Evolutionary conservation across 2,797 vertebrate species (phyloP).

Genomic region (Pseudochirops cupreus): DNA sequence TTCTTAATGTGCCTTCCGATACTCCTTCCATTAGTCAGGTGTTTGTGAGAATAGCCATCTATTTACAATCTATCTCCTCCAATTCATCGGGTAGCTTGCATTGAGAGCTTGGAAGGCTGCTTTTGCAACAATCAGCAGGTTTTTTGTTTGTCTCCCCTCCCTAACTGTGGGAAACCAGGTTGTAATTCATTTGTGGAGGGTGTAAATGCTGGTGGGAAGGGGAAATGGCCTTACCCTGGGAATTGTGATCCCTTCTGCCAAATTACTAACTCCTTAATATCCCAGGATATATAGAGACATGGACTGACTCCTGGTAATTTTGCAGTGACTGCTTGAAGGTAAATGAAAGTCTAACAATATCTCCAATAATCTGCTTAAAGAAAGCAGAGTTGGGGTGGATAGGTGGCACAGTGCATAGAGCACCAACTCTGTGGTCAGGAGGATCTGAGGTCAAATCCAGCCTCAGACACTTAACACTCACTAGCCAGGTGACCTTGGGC

Average conservation of each 20-base stretch:
- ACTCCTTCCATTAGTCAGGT: neutral
- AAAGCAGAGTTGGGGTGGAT: neutral
- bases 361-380: neutral
- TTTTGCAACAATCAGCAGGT: neutral
- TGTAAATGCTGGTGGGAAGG: neutral
- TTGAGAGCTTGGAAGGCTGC: neutral
- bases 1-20: conserved; percentile 6
- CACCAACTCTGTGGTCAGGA: no score
- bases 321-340: neutral
- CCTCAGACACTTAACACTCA: no score
- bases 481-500: no score
- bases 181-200: neutral
- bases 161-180: neutral
- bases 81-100: neutral
- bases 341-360: neutral
- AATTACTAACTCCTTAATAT: neutral
- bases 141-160: neutral
- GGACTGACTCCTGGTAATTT: neutral
- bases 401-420: no score
- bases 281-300: neutral
- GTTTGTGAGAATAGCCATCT: neutral
- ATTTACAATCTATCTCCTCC: neutral
- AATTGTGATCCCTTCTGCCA: neutral
- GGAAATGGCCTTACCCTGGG: neutral
- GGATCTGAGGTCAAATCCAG: no score